phyloP scores from a whole-genome alignment of 2,113 vertebrate genomes.

The Corapipo altera region DNA sequence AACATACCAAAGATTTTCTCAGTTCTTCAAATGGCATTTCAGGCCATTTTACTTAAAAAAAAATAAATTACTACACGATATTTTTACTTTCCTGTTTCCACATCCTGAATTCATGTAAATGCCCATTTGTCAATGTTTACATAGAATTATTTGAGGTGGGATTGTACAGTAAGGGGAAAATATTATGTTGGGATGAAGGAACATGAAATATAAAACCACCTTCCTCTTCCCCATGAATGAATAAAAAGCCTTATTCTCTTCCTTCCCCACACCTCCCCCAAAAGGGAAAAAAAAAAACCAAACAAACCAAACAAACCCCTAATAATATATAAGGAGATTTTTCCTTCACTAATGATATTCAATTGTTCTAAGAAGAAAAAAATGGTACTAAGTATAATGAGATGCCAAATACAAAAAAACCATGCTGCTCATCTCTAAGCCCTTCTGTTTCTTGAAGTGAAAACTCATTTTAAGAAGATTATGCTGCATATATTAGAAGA shows the following conservation, averaged over 20 bases:
- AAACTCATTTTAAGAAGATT: constrained; percentile 89
- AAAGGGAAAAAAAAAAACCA: neutral
- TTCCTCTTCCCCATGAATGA: neutral
- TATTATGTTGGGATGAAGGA: neutral
- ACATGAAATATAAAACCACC: neutral
- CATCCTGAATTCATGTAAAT: neutral
- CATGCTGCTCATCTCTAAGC: constrained; percentile 81
- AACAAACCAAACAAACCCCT: neutral
- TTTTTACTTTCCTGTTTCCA: neutral
- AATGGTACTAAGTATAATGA: constrained; percentile 77
- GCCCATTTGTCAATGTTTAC: neutral
- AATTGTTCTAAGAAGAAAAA: constrained; percentile 74
- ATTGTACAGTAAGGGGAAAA: neutral
- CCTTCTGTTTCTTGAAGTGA: constrained; percentile 86
- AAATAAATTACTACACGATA: neutral
- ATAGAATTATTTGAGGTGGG: neutral
- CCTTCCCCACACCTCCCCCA: neutral
- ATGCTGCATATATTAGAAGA: constrained; percentile 84
- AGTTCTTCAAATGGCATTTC: neutral
- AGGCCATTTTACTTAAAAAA: neutral
- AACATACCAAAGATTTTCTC: neutral
- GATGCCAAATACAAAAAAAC: constrained; percentile 76
- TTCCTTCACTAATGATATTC: constrained; percentile 76
- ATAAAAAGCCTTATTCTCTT: neutral
- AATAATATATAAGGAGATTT: constrained; percentile 49